A percentile compares a stretch with the other conserved stretches of the same genome.
These are phyloP conservation scores for Brachionus manjavacas DNA, from an alignment of 1,140 invertebrate genomes.

Conservation along the genomic window DNA sequence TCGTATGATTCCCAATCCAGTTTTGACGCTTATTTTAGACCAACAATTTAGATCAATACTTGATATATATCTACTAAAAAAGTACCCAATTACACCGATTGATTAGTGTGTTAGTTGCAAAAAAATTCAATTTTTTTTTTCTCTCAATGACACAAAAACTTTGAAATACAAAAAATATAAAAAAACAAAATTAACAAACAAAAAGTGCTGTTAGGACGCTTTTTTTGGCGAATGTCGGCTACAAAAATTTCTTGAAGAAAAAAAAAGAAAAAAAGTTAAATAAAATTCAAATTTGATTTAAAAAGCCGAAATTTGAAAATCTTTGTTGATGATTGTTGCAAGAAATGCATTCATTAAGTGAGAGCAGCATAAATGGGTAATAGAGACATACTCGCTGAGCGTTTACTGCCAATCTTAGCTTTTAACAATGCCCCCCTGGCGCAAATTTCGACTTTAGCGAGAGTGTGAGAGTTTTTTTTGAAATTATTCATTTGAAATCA, in stretches of 20 bases:
- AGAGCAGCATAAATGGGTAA: not conserved
- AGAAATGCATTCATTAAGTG: not conserved
- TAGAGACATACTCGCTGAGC: not conserved
- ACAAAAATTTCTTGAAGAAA: constrained; percentile 3
- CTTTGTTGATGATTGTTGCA: not conserved
- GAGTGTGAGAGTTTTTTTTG: not conserved
- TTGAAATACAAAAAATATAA: constrained; percentile 10
- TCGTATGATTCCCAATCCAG: constrained; percentile 43
- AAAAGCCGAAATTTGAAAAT: constrained; percentile 30
- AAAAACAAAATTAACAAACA: constrained; percentile 10
- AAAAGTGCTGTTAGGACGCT: not conserved
- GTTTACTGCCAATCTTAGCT: not conserved
- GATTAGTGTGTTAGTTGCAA: not conserved
- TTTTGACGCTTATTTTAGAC: constrained; percentile 19
- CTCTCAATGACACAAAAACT: not conserved
- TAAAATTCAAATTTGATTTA: not conserved
- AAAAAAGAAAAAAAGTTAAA: too few relatives aligned
- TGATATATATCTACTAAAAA: not conserved
- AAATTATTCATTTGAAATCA: constrained; percentile 34
- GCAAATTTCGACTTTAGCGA: not conserved
- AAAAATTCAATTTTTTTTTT: not conserved
- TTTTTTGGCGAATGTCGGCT: too few relatives aligned
- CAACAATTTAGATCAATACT: not conserved
- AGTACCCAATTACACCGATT: not conserved
- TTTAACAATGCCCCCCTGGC: not conserved